A percentile compares a stretch with the other conserved stretches of the same genome.
Conservation (phyloP, 2,888 invertebrate genomes). For the Xestia xanthographa region DNA sequence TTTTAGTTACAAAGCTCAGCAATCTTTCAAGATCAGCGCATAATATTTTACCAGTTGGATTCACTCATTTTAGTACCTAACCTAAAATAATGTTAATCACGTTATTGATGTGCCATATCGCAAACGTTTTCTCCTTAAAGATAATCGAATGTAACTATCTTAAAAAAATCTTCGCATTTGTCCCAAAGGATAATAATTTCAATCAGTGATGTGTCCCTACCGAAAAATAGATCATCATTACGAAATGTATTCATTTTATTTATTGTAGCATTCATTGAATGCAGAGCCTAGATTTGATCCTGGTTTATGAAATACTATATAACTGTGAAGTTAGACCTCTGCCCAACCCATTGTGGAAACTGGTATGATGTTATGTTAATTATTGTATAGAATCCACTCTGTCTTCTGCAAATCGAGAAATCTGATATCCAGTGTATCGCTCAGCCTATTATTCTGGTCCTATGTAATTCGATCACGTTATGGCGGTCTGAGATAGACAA, state of each 20-base stretch:
- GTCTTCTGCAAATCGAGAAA: not conserved
- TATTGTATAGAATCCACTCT: not conserved
- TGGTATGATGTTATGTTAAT: not conserved
- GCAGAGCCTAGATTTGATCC: not conserved
- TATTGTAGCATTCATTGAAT: not conserved
- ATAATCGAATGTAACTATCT: not conserved
- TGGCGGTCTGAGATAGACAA: not conserved
- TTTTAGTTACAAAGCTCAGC: not conserved
- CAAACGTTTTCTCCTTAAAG: too few species aligned
- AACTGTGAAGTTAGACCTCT: not conserved
- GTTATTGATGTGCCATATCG: too few species aligned
- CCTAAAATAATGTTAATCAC: not conserved
- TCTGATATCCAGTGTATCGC: not conserved
- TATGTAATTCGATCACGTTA: not conserved
- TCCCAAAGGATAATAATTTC: not conserved
- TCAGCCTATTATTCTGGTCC: not conserved
- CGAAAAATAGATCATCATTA: not conserved
- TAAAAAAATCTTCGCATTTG: conserved; percentile 7
- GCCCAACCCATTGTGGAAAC: not conserved
- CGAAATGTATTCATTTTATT: not conserved
- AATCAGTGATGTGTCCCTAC: not conserved
- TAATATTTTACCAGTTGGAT: not conserved
- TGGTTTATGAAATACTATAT: not conserved
- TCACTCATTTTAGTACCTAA: not conserved
- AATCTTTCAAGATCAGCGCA: not conserved